A percentile compares a stretch with the other conserved stretches of the same genome.
Evolutionary conservation across 1,140 invertebrate species (phyloP).

Genomic region (Hylaeus anthracinus): DNA sequence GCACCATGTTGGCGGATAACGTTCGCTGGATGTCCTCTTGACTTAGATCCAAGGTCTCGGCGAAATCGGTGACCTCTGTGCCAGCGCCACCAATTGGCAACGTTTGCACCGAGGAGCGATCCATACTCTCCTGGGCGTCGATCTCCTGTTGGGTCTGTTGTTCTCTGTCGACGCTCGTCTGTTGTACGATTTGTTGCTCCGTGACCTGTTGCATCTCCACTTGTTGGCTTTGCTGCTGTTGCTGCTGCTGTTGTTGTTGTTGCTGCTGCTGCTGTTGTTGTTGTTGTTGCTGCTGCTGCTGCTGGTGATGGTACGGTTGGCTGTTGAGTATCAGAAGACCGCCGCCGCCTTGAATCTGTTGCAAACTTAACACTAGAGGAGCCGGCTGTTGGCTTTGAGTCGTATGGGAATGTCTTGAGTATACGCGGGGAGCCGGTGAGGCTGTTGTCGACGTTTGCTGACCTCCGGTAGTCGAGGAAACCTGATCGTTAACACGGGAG

Average conservation of each 20-base stretch:
- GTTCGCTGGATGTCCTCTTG: slow-evolving; percentile 96
- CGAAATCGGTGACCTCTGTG: slow-evolving; percentile 73
- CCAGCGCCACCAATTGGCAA: slow-evolving; percentile 51
- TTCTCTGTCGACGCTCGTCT: slow-evolving; percentile 75
- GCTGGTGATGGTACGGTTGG: slow-evolving; percentile 84
- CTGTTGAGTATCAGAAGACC: slow-evolving; percentile 92
- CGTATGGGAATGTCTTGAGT: slow-evolving; percentile 84
- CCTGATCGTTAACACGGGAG: slow-evolving; percentile 55
- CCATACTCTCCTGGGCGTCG: slow-evolving; percentile 72
- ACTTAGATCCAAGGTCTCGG: slow-evolving; percentile 92
- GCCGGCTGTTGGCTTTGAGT: slow-evolving; percentile 79
- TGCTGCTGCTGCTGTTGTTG: slow-evolving; percentile 84
- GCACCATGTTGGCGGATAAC: slow-evolving; percentile 93
- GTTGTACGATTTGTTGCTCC: slow-evolving; percentile 76
- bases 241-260: slow-evolving; percentile 74
- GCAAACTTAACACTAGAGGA: slow-evolving; percentile 91
- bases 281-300: slow-evolving; percentile 73
- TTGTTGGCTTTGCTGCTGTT: slow-evolving; percentile 74
- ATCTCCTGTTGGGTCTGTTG: slow-evolving; percentile 76
- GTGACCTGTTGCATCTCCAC: slow-evolving; percentile 76
- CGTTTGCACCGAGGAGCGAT: slow-evolving; percentile 58
- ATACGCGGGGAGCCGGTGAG: slow-evolving; percentile 82
- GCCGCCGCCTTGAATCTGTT: slow-evolving; percentile 91
- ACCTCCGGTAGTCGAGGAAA: slow-evolving; percentile 79
- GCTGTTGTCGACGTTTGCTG: slow-evolving; percentile 77